Percentiles rank a stretch among this genome's conserved stretches.
These are phyloP conservation scores for Champsocephalus esox DNA, from an alignment of 2,797 vertebrate species.

Conservation along the genomic window DNA sequence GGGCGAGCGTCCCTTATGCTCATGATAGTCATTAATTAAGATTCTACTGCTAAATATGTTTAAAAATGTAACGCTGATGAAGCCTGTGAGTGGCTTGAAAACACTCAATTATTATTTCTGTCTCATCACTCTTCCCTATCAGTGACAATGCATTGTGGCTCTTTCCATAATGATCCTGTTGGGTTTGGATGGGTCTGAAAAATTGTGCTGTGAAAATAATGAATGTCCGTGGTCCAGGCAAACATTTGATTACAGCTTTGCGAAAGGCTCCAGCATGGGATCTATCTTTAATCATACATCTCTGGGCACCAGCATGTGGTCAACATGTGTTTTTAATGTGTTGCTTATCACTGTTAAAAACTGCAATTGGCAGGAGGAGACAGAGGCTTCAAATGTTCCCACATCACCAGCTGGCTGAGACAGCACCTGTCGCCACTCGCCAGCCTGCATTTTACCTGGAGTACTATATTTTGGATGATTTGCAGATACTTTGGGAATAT, in stretches of 20 bases:
- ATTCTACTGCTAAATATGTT: conserved; percentile 14
- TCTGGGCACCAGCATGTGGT: conserved; percentile 29
- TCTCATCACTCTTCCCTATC: background rate
- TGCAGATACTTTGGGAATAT: conserved; percentile 43
- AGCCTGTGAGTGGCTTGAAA: conserved; percentile 22
- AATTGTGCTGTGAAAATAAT: conserved; percentile 7
- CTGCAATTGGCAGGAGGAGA: conserved; percentile 52
- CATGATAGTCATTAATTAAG: conserved; percentile 26
- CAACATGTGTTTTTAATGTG: conserved; percentile 51
- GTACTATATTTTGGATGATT: conserved; percentile 59
- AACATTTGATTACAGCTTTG: conserved; percentile 17
- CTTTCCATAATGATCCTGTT: background rate
- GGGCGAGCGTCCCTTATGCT: background rate
- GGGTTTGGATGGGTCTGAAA: conserved; percentile 1
- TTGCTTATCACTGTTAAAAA: conserved; percentile 53
- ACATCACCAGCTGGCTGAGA: conserved; percentile 59
- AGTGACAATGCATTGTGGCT: background rate
- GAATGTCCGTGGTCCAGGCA: background rate
- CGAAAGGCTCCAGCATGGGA: conserved; percentile 14
- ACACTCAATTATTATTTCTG: conserved; percentile 2
- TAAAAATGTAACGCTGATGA: conserved; percentile 22
- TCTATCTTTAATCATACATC: conserved; percentile 32
- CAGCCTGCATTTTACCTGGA: conserved; percentile 41
- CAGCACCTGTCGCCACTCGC: conserved; percentile 53
- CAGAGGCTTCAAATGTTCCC: conserved; percentile 47